phyloP scores from a whole-genome alignment of 2,888 invertebrate genomes.

The Watsonalla binaria region DNA sequence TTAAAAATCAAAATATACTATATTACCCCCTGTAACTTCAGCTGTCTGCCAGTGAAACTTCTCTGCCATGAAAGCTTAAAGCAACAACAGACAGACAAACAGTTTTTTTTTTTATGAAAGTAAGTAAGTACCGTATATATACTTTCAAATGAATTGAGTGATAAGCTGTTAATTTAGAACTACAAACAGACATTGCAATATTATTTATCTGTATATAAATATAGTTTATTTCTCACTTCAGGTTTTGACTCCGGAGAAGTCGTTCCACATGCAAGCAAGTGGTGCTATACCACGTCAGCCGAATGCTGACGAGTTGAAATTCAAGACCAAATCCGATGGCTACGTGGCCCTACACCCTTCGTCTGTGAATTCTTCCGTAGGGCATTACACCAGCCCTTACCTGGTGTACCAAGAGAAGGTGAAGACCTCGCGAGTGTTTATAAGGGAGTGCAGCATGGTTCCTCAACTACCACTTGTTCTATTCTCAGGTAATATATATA shows the following conservation, averaged over 20 bases:
- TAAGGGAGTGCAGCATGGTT: slow-evolving; percentile 89
- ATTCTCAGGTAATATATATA: slow-evolving; percentile 70
- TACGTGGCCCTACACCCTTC: slow-evolving; percentile 87
- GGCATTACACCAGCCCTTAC: slow-evolving; percentile 85
- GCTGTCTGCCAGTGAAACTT: too few species aligned
- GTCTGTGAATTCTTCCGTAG: slow-evolving; percentile 83
- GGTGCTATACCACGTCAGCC: slow-evolving; percentile 87
- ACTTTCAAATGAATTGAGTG: too few species aligned
- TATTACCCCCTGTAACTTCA: too few species aligned
- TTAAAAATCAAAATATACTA: too few species aligned
- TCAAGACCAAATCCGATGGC: slow-evolving; percentile 86
- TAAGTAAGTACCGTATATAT: too few species aligned
- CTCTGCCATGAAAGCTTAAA: too few species aligned
- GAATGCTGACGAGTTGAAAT: slow-evolving; percentile 84
- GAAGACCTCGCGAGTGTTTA: slow-evolving; percentile 87
- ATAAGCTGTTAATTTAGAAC: too few species aligned
- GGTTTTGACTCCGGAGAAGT: slow-evolving; percentile 87
- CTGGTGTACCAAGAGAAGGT: slow-evolving; percentile 91
- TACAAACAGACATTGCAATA: too few species aligned
- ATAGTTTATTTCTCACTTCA: slow-evolving; percentile 19
- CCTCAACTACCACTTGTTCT: slow-evolving; percentile 85
- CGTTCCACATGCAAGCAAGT: slow-evolving; percentile 83
- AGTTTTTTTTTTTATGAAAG: too few species aligned
- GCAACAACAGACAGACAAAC: too few species aligned
- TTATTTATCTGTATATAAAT: too few species aligned